Evolutionary conservation across 2,888 invertebrate species (phyloP).

Genomic region (Colostygia pectinataria): DNA sequence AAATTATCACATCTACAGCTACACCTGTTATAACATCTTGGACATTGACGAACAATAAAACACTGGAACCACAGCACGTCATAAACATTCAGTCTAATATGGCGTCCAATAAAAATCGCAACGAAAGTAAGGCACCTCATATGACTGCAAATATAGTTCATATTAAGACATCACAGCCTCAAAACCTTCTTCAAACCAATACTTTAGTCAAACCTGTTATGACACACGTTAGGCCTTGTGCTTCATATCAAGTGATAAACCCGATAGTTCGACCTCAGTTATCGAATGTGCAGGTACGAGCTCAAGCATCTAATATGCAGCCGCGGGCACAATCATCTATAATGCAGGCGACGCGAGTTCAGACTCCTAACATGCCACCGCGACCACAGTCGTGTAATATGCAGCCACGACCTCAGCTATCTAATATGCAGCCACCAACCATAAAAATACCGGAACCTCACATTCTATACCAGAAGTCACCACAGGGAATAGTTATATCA

Average conservation of each 20-base stretch:
- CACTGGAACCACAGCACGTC: conserved; percentile 61
- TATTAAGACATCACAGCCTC: conserved; percentile 62
- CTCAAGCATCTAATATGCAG: conserved; percentile 54
- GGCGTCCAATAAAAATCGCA: conserved; percentile 51
- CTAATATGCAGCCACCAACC: conserved; percentile 85
- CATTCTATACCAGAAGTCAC: conserved; percentile 68
- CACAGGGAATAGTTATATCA: conserved; percentile 72
- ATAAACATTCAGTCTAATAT: conserved; percentile 59
- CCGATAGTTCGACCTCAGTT: conserved; percentile 65
- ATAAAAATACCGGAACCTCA: conserved; percentile 85
- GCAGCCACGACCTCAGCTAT: conserved; percentile 51
- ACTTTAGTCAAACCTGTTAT: conserved; percentile 61
- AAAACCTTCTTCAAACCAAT: conserved; percentile 52
- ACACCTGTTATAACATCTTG: conserved; percentile 83
- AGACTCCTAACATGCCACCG: conserved; percentile 69
- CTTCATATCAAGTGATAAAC: conserved; percentile 75
- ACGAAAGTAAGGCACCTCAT: conserved; percentile 64
- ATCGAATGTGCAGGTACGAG: conserved; percentile 71
- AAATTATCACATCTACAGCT: conserved; percentile 67
- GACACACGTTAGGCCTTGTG: conserved; percentile 57
- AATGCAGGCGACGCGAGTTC: conserved; percentile 68
- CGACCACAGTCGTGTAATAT: conserved; percentile 61
- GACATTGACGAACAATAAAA: conserved; percentile 77
- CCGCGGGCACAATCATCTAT: conserved; percentile 51
- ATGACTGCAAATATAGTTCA: conserved; percentile 72